Base-by-base conservation (phyloP, 2,113 vertebrate species). In the Myxocyprinus asiaticus region DNA sequence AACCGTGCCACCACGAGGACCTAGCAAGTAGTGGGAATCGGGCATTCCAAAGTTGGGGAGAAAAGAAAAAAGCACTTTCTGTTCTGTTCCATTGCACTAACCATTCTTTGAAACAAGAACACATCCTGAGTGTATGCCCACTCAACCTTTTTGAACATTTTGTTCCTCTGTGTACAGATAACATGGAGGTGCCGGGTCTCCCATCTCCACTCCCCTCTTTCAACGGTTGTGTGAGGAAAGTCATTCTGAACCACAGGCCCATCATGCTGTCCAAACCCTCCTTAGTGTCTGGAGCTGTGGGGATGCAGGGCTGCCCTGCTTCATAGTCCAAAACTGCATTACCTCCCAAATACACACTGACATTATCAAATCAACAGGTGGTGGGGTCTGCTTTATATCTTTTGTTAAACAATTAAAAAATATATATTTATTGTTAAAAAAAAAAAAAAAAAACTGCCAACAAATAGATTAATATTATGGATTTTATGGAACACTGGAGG, bases 211-310 rank as follows among this genome's bases (percentile, higher is more conserved):
- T 92, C 45, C 89, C 86, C 0, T 74, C 77, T 4, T 97, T 93
- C 48, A 80, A 85, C 0, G 98, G 98, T 83, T 99, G 98, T 74
- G 9, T 98, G 74, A 94, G 93, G 86, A 91, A 80, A 2, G 86
- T 91, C 22, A 33, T 64, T 3, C 77, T 96, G 4, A 96, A 97
- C 74, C 79, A 50, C 67, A 77, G 84, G 51, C 82, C 47, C 0
- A 45, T 90, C 17, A 12, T 85, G 15, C n/a, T 96, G 86, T 88
- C 76, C 0, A 86, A 5, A 33, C 88, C 93, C 0, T 85, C 90
- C 0, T 53, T 79, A 0, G 56, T 94, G 68, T 84, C 84, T 3
- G 97, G 98, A 3, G 87, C 93, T 0, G 95, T 96, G 0, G 89
- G 94, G 0, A 90, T 91, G 0, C 85, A 81, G 10, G 95, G 97